phyloP scores from a whole-genome alignment of 2,113 vertebrate genomes.

The Cochlearius cochlearius region DNA sequence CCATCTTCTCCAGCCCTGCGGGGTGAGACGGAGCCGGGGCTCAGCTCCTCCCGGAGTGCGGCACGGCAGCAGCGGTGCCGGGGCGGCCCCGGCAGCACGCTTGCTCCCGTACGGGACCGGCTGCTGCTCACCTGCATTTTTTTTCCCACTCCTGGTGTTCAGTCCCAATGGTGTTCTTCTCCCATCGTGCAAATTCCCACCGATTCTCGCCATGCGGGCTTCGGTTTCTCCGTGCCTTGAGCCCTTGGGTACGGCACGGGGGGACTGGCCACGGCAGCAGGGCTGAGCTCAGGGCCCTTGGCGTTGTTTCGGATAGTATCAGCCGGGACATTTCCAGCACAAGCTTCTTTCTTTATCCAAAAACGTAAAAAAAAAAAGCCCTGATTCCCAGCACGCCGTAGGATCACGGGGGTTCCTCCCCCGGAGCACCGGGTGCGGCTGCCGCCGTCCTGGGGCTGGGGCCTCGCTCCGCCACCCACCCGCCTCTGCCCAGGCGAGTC shows the following conservation, averaged over 20 bases:
- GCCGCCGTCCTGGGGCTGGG: accelerated
- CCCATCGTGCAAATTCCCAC: background rate
- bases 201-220: background rate
- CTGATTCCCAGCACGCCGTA: accelerated
- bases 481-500: accelerated
- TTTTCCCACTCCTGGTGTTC: background rate
- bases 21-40: background rate
- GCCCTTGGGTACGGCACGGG: background rate
- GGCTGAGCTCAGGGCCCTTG: background rate
- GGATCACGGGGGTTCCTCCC: accelerated
- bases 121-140: background rate
- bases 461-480: background rate
- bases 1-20: background rate
- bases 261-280: background rate
- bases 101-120: background rate
- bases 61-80: background rate
- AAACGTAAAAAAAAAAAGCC: background rate
- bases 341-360: background rate
- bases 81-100: background rate
- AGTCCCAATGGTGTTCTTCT: background rate
- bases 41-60: background rate
- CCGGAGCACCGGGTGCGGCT: background rate
- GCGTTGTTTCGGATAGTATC: background rate
- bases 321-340: background rate
- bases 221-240: background rate